phyloP scores from a whole-genome alignment of 2,797 vertebrate species.

The Hipposideros larvatus region DNA sequence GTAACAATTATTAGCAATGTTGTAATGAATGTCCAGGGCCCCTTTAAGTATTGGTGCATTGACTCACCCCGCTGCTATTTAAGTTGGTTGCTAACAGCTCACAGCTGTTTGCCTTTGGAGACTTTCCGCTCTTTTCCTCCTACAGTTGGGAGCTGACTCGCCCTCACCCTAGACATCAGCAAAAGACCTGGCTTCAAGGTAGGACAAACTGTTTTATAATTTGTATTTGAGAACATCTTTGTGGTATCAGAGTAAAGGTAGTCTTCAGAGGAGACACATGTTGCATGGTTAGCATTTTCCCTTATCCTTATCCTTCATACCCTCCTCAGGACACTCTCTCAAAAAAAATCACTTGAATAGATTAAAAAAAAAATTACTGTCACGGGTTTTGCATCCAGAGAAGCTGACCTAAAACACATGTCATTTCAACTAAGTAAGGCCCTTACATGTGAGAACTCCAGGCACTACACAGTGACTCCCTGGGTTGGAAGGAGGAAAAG shows the following conservation, averaged over 20 bases:
- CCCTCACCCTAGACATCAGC: background rate
- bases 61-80: too few relatives aligned
- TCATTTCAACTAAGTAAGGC: background rate
- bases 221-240: background rate
- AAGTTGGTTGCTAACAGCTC: background rate
- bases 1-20: background rate
- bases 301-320: background rate
- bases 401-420: background rate
- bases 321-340: background rate
- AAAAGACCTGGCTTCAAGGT: background rate
- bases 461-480: background rate
- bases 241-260: background rate
- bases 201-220: background rate
- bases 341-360: too few relatives aligned
- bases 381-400: background rate
- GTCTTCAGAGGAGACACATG: background rate
- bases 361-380: background rate
- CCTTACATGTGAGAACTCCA: background rate
- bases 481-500: too few relatives aligned
- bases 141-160: background rate
- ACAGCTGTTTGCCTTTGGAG: background rate
- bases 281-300: fast-evolving
- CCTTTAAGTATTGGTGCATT: background rate
- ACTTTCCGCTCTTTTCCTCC: background rate
- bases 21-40: background rate